phyloP scores from a whole-genome alignment of 2,113 vertebrate genomes.

The Nanorana parkeri region DNA sequence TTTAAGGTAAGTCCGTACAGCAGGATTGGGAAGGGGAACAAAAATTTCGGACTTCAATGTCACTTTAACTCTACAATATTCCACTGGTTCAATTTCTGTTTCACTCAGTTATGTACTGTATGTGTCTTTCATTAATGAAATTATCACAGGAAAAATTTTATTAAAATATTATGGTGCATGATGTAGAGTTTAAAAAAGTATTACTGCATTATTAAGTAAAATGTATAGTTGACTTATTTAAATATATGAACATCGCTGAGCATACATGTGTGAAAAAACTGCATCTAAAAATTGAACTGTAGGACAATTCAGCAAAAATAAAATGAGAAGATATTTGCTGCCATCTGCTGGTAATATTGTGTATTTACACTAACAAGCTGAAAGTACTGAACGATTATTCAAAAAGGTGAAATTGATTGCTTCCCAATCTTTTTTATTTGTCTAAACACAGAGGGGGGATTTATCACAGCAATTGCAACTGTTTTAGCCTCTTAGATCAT shows the following conservation, averaged over 20 bases:
- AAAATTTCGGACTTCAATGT: too few relatives aligned
- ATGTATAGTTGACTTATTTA: slow-evolving; percentile 29
- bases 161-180: neutral
- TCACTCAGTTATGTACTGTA: neutral
- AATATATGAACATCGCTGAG: slow-evolving; percentile 26
- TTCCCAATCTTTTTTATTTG: too few relatives aligned
- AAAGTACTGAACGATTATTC: too few relatives aligned
- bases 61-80: too few relatives aligned
- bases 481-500: too few relatives aligned
- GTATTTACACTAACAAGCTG: neutral
- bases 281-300: too few relatives aligned
- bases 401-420: too few relatives aligned
- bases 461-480: too few relatives aligned
- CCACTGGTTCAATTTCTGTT: too few relatives aligned
- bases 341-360: slow-evolving; percentile 64
- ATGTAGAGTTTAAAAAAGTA: slow-evolving; percentile 1
- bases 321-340: slow-evolving; percentile 63
- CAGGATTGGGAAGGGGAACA: too few relatives aligned
- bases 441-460: too few relatives aligned
- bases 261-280: neutral
- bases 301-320: neutral
- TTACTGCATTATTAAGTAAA: slow-evolving; percentile 15
- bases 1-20: too few relatives aligned
- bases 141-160: neutral
- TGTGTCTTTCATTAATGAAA: neutral